Evolutionary conservation across 2,113 vertebrate genomes (phyloP).

Genomic region (Microtus montanus): DNA sequence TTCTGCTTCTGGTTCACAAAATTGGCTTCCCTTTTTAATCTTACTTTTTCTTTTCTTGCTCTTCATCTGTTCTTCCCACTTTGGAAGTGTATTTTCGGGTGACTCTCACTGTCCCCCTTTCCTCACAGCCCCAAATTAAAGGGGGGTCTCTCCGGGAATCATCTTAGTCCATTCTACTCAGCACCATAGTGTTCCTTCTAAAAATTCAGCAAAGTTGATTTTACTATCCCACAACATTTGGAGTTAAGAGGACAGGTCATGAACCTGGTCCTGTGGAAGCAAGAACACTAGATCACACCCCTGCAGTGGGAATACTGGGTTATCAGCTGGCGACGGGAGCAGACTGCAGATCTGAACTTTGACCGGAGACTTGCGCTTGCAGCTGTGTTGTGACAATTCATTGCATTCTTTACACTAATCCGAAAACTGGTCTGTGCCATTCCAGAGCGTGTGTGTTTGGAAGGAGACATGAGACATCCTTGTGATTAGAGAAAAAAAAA

Average conservation of each 20-base stretch:
- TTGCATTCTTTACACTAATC: neutral
- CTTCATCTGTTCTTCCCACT: neutral
- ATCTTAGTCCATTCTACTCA: neutral
- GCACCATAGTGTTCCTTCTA: neutral
- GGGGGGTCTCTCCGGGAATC: neutral
- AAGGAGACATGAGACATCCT: neutral
- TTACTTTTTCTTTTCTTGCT: neutral
- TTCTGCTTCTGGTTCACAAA: conserved; percentile 39
- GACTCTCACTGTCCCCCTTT: neutral
- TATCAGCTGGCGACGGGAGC: neutral
- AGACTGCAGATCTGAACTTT: neutral
- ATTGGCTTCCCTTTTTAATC: neutral
- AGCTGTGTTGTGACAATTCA: neutral
- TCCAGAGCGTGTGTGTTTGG: neutral
- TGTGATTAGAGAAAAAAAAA: neutral
- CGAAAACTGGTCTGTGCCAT: neutral
- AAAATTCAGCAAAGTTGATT: neutral
- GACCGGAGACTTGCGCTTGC: neutral
- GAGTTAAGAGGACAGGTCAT: neutral
- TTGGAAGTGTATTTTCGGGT: neutral
- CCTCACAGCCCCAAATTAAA: neutral
- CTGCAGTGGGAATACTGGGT: neutral
- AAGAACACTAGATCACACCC: neutral
- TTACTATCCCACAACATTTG: neutral
- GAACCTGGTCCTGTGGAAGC: neutral